Conservation (phyloP, 2,888 invertebrate genomes). For the Caenorhabditis becei region DNA sequence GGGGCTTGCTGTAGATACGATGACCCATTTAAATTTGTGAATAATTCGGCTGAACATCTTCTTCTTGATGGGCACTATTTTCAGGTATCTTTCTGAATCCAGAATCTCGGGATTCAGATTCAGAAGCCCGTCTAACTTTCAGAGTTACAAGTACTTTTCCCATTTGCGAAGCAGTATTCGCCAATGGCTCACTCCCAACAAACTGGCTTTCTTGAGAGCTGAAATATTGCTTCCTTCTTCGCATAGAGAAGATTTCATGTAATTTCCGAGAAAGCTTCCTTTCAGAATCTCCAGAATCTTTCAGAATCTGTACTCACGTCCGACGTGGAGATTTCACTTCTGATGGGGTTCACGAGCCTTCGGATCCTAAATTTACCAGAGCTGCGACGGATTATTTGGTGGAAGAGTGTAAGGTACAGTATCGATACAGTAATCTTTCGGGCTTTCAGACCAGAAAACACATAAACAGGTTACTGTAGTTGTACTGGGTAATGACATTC, state of each 20-base stretch:
- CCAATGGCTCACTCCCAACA: conserved; percentile 44
- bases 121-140: conserved; percentile 15
- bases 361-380: conserved; percentile 55
- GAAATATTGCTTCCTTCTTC: conserved; percentile 35
- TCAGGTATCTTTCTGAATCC: background rate
- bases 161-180: conserved; percentile 48
- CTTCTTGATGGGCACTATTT: conserved; percentile 51
- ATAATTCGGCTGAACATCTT: conserved; percentile 24
- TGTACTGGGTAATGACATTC: conserved; percentile 60
- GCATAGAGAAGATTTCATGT: conserved; percentile 41
- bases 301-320: conserved; percentile 66
- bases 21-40: conserved; percentile 26
- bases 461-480: conserved; percentile 46
- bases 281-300: too few relatives aligned
- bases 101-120: background rate
- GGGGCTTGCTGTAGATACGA: conserved; percentile 43
- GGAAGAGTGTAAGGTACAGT: conserved; percentile 32
- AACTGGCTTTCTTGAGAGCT: conserved; percentile 27
- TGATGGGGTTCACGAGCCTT: conserved; percentile 64
- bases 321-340: conserved; percentile 63
- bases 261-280: background rate
- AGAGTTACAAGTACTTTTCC: conserved; percentile 64
- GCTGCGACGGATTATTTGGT: conserved; percentile 57
- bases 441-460: conserved; percentile 34
- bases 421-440: background rate